Conservation (phyloP, 2,888 invertebrate species). For the Eretmocerus hayati region DNA sequence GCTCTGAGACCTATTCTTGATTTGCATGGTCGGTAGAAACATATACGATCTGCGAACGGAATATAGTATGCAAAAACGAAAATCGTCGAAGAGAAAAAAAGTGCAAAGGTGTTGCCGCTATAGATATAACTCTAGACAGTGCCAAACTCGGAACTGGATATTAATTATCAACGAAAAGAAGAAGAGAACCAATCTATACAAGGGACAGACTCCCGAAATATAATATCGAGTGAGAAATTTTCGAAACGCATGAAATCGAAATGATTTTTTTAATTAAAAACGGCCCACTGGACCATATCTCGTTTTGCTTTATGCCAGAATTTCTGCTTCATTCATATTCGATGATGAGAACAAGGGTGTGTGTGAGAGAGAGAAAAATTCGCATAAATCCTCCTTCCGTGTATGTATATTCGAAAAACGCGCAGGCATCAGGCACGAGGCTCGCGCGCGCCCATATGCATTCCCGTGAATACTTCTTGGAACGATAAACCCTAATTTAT, state of each 20-base stretch:
- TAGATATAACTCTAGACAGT: too few relatives aligned
- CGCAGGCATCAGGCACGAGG: not conserved
- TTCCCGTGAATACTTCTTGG: conserved; percentile 34
- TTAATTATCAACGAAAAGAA: conserved; percentile 14
- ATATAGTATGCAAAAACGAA: not conserved
- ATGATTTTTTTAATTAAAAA: conserved; percentile 24
- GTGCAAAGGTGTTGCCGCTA: not conserved
- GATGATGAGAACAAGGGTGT: not conserved
- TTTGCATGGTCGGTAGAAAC: not conserved
- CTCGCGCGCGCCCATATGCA: not conserved
- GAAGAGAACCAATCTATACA: not conserved
- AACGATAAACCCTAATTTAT: conserved; percentile 48
- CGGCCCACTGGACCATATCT: not conserved
- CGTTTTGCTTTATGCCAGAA: not conserved
- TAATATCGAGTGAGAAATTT: conserved; percentile 11
- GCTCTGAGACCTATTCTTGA: not conserved
- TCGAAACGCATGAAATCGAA: conserved; percentile 25
- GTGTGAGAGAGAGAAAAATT: not conserved
- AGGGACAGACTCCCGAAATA: conserved; percentile 1
- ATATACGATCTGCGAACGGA: not conserved
- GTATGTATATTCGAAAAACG: conserved; percentile 18
- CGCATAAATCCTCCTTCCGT: conserved; percentile 36
- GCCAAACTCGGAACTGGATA: too few relatives aligned
- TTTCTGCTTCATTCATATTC: not conserved
- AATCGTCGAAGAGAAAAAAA: conserved; percentile 4